Evolutionary conservation across 2,888 invertebrate species (phyloP), one percentile per base, ranked within the genome.

Genomic region (Eucriotettix oculatus): DNA sequence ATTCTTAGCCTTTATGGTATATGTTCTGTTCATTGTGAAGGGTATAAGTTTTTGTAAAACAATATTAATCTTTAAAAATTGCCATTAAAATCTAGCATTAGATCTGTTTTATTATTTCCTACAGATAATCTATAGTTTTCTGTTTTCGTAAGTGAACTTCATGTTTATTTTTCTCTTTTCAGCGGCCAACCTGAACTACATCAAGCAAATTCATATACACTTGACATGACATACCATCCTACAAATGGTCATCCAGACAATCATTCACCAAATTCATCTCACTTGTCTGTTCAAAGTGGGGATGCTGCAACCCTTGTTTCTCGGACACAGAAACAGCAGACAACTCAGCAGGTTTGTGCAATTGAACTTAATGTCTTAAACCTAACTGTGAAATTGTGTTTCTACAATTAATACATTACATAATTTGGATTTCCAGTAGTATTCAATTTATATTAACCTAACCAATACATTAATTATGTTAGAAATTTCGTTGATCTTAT

Each of bases 261-360:
- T 62, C 81, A 81, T 73, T 76, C 82, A 66, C 79, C 80, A 70
- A 81, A 82, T 63, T 75, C 76, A 42, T 67, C 68, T 56, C 76
- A 76, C 68, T 69, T 75, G 66, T 74, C 74, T 64, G 74, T 75
- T 65, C 76, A 77, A 66, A 76, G 76, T 68, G 76, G 76, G 63
- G 77, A 77, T 65, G 76, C 76, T 60, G 71, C 76, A 71, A 76
- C 78, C 58, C 72, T 80, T 67, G 75, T 79, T 64, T 80, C 83
- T 66, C 77, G 83, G 64, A 79, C 81, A 62, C 82, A 82, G 69
- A 83, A 83, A 69, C 82, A 84, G 70, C 83, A 83, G 69, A 82
- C 81, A 60, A 82, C 82, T 56, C 84, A 84, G 71, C 78, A 79
- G 74, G 79, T 78, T 56, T 29, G 10, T 56, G 16, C 40, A 56